These are phyloP conservation scores for Mythimna pallens DNA, from an alignment of 2,888 invertebrate genomes.

Conservation along the genomic window DNA sequence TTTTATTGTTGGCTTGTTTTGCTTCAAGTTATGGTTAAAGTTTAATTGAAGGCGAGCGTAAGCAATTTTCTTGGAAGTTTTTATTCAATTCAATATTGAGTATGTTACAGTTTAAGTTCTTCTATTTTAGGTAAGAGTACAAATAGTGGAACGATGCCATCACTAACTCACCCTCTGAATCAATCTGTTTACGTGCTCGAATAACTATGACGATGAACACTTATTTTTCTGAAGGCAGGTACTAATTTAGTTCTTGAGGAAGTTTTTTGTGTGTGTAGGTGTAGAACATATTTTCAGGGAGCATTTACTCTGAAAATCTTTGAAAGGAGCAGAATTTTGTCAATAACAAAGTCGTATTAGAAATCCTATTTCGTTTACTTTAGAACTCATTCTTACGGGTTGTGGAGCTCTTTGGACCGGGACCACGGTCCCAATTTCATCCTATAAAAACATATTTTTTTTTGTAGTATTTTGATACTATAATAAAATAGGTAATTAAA, in stretches of 20 bases:
- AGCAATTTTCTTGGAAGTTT: background rate
- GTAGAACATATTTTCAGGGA: background rate
- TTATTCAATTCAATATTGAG: background rate
- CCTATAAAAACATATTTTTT: too few species aligned
- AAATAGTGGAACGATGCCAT: background rate
- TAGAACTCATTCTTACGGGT: too few species aligned
- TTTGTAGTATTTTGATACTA: too few species aligned
- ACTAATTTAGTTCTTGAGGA: background rate
- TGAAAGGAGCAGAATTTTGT: background rate
- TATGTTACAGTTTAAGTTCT: too few species aligned
- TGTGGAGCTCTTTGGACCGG: too few species aligned
- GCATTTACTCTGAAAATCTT: background rate
- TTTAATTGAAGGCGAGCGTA: background rate
- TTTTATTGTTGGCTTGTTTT: slow-evolving; percentile 8
- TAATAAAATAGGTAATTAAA: too few species aligned
- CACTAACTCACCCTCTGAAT: background rate
- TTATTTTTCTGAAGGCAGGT: too few species aligned
- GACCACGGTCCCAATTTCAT: too few species aligned
- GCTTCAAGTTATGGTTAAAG: background rate
- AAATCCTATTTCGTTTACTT: background rate
- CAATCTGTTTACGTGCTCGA: background rate
- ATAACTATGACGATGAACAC: background rate
- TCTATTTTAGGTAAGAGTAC: too few species aligned
- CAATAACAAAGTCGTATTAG: background rate
- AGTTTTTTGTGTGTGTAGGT: background rate